Evolutionary conservation across 1,140 invertebrate genomes (phyloP).

Genomic region (Drosophila ananassae): DNA sequence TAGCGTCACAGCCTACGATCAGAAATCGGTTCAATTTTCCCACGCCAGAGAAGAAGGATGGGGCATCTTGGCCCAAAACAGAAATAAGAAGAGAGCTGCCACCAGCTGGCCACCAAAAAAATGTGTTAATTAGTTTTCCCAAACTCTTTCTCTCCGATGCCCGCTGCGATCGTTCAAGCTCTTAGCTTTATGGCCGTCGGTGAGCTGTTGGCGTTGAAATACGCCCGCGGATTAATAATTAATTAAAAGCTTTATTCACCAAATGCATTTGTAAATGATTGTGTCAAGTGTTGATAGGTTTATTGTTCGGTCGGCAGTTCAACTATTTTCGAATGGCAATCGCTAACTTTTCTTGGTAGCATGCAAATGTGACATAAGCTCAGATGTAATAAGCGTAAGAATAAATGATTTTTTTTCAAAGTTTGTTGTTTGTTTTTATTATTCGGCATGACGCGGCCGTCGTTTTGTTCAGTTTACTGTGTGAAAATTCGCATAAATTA

Average conservation of each 20-base stretch:
- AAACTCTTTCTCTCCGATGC: neutral
- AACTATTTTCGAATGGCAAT: conserved; percentile 49
- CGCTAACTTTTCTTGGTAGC: conserved; percentile 41
- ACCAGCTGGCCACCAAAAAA: conserved; percentile 51
- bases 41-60: conserved; percentile 54
- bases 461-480: conserved; percentile 82
- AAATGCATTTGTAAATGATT: conserved; percentile 79
- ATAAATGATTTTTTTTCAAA: conserved; percentile 64
- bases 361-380: conserved; percentile 71
- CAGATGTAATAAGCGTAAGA: conserved; percentile 75
- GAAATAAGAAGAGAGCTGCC: conserved; percentile 2
- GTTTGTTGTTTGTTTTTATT: neutral
- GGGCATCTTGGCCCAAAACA: conserved; percentile 12
- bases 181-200: conserved; percentile 32
- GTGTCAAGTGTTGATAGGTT: conserved; percentile 80
- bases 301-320: conserved; percentile 52
- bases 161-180: conserved; percentile 43
- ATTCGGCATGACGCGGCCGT: conserved; percentile 44
- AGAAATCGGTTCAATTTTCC: conserved; percentile 53
- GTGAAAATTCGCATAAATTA: conserved; percentile 82
- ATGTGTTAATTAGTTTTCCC: conserved; percentile 73
- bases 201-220: conserved; percentile 61
- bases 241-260: conserved; percentile 62
- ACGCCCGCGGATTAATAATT: conserved; percentile 77
- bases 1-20: conserved; percentile 72